Evolutionary conservation across 1,140 invertebrate genomes (phyloP), one percentile per base, ranked within the genome.

Genomic region (Drosophila lacteicornis): DNA sequence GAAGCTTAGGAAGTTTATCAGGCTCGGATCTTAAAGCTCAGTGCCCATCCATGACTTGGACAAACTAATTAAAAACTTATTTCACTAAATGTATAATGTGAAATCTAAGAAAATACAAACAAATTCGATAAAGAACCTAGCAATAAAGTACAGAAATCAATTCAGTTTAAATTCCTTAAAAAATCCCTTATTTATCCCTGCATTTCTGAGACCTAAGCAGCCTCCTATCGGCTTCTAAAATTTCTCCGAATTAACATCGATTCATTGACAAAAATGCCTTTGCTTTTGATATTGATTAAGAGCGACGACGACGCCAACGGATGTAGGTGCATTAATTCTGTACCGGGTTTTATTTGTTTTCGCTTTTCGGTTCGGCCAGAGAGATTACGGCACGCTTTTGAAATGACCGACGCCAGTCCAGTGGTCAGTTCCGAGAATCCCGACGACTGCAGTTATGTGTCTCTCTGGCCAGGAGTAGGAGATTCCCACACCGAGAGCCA

Each of bases 331-430:
- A 70, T 55, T 70, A 53, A 40, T 68, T 68, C 38, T 6, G 38
- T 27, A 9, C 15, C 38, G 30, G 38, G 15, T 47, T 66, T 66
- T 43, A 43, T 50, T 51, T 53, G 60, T 36, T 45, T 51, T 43
- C 11, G 38, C 17, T n/a, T 40, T 57, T 59, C 17, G 25, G 60
- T 55, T 40, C 15, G 27, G 45, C 22, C 46, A 46, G 69, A 58
- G 69, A 58, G 69, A 79, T 77, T 70, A 70, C 49, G 55, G 66
- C 69, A 70, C 66, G 79, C 85, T 87, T 87, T 84, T 90, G 69
- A 87, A 88, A 80, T 78, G 78, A 84, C 84, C 84, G 84, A 65
- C 78, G 36, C 53, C 53, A 40, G 53, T 56, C 22, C 53, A 40
- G 36, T 56, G 49, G 53, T 36, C 33, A 90, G 61, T 88, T 88